Conservation (phyloP, 37 sponge, comb jelly and placozoan species). For the Oscarella lobularis region DNA sequence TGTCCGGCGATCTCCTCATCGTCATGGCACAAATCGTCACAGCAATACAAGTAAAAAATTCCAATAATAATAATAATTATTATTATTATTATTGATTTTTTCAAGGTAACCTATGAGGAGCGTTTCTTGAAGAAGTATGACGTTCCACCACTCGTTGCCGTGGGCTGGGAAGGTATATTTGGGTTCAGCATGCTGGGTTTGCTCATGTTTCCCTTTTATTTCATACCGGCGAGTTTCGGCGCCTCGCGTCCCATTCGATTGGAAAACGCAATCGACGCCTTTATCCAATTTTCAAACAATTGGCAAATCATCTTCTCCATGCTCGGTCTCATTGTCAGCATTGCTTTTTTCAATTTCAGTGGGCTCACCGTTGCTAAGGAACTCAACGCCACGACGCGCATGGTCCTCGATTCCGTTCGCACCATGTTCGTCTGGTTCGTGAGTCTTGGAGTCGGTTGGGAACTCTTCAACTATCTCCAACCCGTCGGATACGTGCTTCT, state of each 20-base stretch:
- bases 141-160: slow-evolving; percentile 73
- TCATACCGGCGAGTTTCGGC: slow-evolving; percentile 85
- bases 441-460: slow-evolving; percentile 15
- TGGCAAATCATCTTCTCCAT: neutral
- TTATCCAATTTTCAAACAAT: slow-evolving; percentile 11
- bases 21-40: slow-evolving; percentile 49
- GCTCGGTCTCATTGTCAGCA: slow-evolving; percentile 19
- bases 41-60: slow-evolving; percentile 3
- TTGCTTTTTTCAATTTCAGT: slow-evolving; percentile 27
- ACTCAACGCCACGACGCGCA: slow-evolving; percentile 22
- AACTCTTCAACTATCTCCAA: slow-evolving; percentile 7
- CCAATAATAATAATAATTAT: too few species aligned
- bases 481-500: slow-evolving; percentile 21
- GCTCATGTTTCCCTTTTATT: slow-evolving; percentile 83
- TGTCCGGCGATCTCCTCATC: slow-evolving; percentile 84
- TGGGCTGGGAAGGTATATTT: slow-evolving; percentile 95
- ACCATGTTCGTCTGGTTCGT: slow-evolving; percentile 21
- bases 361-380: slow-evolving; percentile 24
- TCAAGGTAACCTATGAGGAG: slow-evolving; percentile 85
- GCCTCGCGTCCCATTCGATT: slow-evolving; percentile 20
- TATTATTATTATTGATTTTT: slow-evolving; percentile 66
- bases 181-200: slow-evolving; percentile 58
- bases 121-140: slow-evolving; percentile 80
- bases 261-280: slow-evolving; percentile 23
- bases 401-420: slow-evolving; percentile 21